These are phyloP conservation scores for Ataeniobius toweri DNA, from an alignment of 2,797 vertebrate genomes.

Conservation along the genomic window DNA sequence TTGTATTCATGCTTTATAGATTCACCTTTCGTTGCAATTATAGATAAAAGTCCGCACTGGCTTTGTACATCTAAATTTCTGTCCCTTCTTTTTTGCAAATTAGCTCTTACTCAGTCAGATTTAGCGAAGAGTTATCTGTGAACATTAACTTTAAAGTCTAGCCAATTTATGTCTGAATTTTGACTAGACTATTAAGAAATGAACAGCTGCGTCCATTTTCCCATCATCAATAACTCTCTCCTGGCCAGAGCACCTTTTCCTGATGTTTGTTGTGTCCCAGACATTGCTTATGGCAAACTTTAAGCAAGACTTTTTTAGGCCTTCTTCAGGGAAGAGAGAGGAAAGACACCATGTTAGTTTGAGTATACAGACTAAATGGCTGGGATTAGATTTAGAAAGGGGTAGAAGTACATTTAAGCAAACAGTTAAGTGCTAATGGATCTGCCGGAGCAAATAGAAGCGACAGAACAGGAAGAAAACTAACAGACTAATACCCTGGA, in stretches of 20 bases:
- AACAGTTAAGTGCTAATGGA: slow-evolving; percentile 19
- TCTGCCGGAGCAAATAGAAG: slow-evolving; percentile 3
- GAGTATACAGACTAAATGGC: slow-evolving; percentile 3
- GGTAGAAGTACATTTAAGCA: slow-evolving; percentile 2
- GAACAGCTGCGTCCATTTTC: too few species aligned
- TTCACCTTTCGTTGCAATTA: neutral
- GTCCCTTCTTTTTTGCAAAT: neutral
- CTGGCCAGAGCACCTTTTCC: neutral
- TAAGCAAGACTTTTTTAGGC: neutral
- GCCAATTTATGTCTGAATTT: neutral
- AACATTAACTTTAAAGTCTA: neutral
- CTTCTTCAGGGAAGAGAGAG: neutral
- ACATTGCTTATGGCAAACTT: neutral
- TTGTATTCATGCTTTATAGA: neutral
- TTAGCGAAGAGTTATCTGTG: neutral
- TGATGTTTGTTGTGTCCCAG: neutral
- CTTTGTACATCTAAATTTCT: neutral
- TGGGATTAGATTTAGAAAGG: neutral
- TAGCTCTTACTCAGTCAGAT: neutral
- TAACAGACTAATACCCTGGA: neutral
- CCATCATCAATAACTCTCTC: too few species aligned
- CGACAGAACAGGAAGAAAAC: neutral
- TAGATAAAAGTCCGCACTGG: neutral
- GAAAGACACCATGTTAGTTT: neutral
- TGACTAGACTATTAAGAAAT: neutral